Conservation (phyloP, 1,140 invertebrate genomes). For the Calliphora vicina region DNA sequence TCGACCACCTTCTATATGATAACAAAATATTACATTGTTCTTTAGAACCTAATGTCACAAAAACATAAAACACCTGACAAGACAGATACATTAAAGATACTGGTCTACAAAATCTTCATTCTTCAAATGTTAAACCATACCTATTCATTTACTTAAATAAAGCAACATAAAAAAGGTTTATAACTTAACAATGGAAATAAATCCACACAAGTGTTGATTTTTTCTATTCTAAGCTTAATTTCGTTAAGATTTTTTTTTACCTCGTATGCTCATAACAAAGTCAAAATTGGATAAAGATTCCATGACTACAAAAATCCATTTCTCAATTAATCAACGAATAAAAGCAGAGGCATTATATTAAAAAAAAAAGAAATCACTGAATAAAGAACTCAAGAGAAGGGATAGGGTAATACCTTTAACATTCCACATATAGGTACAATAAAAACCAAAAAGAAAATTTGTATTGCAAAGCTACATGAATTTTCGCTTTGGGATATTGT, state of each 20-base stretch:
- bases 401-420: background rate
- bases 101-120: too few relatives aligned
- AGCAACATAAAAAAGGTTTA: background rate
- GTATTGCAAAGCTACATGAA: conserved; percentile 49
- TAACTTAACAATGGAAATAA: background rate
- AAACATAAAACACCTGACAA: too few relatives aligned
- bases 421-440: background rate
- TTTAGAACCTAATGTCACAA: too few relatives aligned
- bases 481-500: conserved; percentile 61
- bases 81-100: too few relatives aligned
- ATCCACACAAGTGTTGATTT: background rate
- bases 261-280: background rate
- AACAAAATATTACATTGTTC: too few relatives aligned
- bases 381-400: background rate
- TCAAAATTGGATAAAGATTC: background rate
- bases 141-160: too few relatives aligned
- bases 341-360: conserved; percentile 25
- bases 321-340: conserved; percentile 58
- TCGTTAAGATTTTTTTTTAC: background rate
- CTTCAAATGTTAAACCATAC: too few relatives aligned
- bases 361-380: conserved; percentile 41
- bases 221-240: background rate
- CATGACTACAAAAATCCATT: conserved; percentile 41
- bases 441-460: background rate
- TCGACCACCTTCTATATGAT: too few relatives aligned